Conservation (phyloP, 53 echinoderm and acorn worm genomes). For the Holothuria scabra region DNA sequence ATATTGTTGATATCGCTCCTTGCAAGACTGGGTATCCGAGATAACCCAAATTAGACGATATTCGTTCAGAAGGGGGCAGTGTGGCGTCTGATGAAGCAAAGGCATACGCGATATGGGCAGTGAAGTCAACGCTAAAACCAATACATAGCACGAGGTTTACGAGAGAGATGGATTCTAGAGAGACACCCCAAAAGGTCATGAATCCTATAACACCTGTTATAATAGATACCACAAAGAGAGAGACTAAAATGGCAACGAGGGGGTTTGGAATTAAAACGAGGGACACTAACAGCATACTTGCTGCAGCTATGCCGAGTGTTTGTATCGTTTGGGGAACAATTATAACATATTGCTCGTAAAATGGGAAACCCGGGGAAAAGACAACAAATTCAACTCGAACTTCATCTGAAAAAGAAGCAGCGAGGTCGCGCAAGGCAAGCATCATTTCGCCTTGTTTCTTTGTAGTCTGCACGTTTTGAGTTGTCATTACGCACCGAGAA, state of each 20-base stretch:
- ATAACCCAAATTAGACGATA: conserved; percentile 23
- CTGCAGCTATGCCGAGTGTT: conserved; percentile 70
- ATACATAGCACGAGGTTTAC: conserved; percentile 88
- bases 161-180: conserved; percentile 79
- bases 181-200: conserved; percentile 80
- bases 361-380: conserved; percentile 69
- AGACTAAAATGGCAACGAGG: conserved; percentile 70
- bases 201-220: conserved; percentile 76
- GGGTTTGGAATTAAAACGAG: conserved; percentile 86
- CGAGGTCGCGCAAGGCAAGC: conserved; percentile 48
- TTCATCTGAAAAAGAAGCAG: conserved; percentile 1
- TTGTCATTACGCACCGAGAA: conserved; percentile 62
- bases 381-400: conserved; percentile 20
- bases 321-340: conserved; percentile 81
- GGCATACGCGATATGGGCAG: conserved; percentile 84
- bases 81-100: conserved; percentile 46
- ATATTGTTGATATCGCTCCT: conserved; percentile 79
- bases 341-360: conserved; percentile 75
- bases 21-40: conserved; percentile 85
- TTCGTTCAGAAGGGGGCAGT: neutral
- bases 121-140: conserved; percentile 92
- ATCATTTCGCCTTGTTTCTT: conserved; percentile 64
- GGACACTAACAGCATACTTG: conserved; percentile 78
- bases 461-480: conserved; percentile 52
- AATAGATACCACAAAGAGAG: conserved; percentile 74